phyloP scores from a whole-genome alignment of 1,140 invertebrate genomes.

The Megathymus violae region DNA sequence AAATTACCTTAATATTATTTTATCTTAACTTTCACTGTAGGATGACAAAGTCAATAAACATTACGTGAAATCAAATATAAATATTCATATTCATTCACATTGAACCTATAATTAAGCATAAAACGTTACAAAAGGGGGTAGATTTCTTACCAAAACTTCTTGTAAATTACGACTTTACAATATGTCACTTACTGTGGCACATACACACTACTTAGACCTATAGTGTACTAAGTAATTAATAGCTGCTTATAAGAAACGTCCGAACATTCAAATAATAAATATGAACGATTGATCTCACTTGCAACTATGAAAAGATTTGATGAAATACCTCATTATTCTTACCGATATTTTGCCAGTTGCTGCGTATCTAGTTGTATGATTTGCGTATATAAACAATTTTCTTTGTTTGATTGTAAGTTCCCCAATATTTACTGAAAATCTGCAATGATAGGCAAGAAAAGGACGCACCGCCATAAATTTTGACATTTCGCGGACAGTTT shows the following conservation, averaged over 20 bases:
- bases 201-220: neutral
- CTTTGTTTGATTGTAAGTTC: constrained; percentile 58
- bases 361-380: constrained; percentile 36
- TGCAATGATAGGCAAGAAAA: constrained; percentile 78
- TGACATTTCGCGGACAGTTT: constrained; percentile 57
- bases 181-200: neutral
- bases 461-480: constrained; percentile 69
- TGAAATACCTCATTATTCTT: constrained; percentile 36
- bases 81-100: too few relatives aligned
- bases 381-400: constrained; percentile 42
- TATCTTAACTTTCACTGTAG: too few relatives aligned
- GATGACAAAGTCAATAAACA: too few relatives aligned
- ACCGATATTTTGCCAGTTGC: constrained; percentile 50
- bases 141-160: neutral
- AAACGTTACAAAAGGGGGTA: neutral
- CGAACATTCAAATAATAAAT: constrained; percentile 25
- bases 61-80: too few relatives aligned
- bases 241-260: constrained; percentile 14
- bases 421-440: constrained; percentile 64
- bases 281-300: constrained; percentile 10
- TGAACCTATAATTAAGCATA: too few relatives aligned
- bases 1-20: too few relatives aligned
- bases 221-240: constrained; percentile 7
- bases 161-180: neutral
- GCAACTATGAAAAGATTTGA: neutral